Evolutionary conservation across 2,113 vertebrate species (phyloP), one percentile per base, ranked within the genome.

Genomic region (Plecturocebus donacophilus): DNA sequence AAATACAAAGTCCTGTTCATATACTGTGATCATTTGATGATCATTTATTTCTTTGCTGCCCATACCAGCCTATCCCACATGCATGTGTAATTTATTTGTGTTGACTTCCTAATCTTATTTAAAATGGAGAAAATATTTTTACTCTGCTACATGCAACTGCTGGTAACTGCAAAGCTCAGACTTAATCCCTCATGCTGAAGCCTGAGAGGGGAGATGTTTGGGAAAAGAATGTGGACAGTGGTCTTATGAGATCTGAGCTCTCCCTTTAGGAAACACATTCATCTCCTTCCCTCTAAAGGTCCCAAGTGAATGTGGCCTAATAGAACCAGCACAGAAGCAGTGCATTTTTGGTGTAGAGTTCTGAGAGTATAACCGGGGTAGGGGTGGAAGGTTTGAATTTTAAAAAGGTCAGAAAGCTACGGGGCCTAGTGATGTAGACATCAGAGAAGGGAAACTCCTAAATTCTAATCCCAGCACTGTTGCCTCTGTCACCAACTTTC

Each of bases 111-210:
- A 92, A 87, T 94, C 58, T 79, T 93, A 82, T 94, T 68, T 77
- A 87, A 97, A 95, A 94, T 42, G 25, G 54, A 96, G 49, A 42
- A 87, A 95, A 81, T 95, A 58, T 81, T 96, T 95, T 86, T 81
- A 91, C 32, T 71, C 82, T 61, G 76, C 38, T n/a, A 1, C 30
- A 27, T 12, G 12, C 4, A 66, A 58, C 64, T 38, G 56, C 82
- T 0, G 0, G 27, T 88, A 52, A 16, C 38, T 90, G 52, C 14
- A 73, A 93, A 42, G 38, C 70, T 95, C 54, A 77, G 73, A 54
- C 11, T 14, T 73, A 16, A 45, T n/a, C 47, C 38, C 6, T 12
- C 14, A 11, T 20, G 64, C 81, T 83, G 27, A 81, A 58, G 76
- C 47, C 45, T 5, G 40, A 54, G 42, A 68, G 1, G 3, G 11